Percentiles rank a stretch among this genome's conserved stretches.
Evolutionary conservation across 2,888 invertebrate species (phyloP).

Genomic region (Empis livida): DNA sequence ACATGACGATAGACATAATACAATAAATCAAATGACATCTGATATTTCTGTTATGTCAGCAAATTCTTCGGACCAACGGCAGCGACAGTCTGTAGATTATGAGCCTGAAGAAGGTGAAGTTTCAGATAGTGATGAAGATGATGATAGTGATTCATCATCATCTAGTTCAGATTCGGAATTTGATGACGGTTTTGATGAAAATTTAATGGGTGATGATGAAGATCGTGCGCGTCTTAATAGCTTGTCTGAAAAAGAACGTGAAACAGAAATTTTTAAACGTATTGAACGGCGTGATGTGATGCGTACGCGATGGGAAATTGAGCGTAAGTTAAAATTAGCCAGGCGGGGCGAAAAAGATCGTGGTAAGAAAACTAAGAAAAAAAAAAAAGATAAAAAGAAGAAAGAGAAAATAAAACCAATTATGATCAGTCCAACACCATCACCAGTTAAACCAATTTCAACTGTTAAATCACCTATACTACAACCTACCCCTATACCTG

Average conservation of each 20-base stretch:
- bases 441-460: slow-evolving; percentile 7
- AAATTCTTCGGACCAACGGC: slow-evolving; percentile 23
- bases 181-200: slow-evolving; percentile 93
- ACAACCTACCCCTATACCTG: neutral
- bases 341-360: slow-evolving; percentile 56
- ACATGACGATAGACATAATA: slow-evolving; percentile 26
- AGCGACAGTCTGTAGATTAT: slow-evolving; percentile 35
- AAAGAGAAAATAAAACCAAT: slow-evolving; percentile 10
- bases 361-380: slow-evolving; percentile 37
- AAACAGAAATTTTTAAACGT: slow-evolving; percentile 93
- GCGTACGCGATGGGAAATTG: slow-evolving; percentile 92
- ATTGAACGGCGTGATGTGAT: slow-evolving; percentile 89
- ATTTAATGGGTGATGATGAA: slow-evolving; percentile 93
- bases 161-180: slow-evolving; percentile 71
- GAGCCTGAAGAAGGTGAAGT: slow-evolving; percentile 86
- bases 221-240: slow-evolving; percentile 80
- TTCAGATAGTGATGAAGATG: slow-evolving; percentile 44
- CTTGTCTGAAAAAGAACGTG: slow-evolving; percentile 93
- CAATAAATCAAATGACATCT: slow-evolving; percentile 35
- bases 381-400: slow-evolving; percentile 37
- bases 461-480: slow-evolving; percentile 3
- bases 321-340: slow-evolving; percentile 78
- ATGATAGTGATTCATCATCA: slow-evolving; percentile 39
- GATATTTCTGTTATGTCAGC: slow-evolving; percentile 21
- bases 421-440: slow-evolving; percentile 9